A percentile compares a stretch with the other conserved stretches of the same genome.
Evolutionary conservation across 2,888 invertebrate species (phyloP).

Genomic region (Oxytorus armatus): DNA sequence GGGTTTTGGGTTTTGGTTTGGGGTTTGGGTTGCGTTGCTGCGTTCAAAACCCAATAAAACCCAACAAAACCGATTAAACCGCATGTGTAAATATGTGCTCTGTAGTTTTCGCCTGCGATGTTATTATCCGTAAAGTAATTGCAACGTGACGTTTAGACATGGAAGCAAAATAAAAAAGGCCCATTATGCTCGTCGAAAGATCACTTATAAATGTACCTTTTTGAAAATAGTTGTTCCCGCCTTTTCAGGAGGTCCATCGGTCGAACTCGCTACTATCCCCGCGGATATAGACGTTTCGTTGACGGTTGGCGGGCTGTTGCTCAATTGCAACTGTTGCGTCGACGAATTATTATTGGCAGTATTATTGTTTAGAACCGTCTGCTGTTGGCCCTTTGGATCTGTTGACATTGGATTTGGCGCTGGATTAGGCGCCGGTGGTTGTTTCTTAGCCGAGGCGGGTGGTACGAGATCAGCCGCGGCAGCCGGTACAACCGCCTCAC

Average conservation of each 20-base stretch:
- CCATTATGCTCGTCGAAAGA: too few species aligned
- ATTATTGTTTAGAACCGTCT: constrained; percentile 81
- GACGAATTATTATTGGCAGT: constrained; percentile 85
- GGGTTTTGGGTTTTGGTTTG: too few species aligned
- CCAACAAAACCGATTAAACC: too few species aligned
- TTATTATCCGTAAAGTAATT: too few species aligned
- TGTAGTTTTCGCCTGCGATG: too few species aligned
- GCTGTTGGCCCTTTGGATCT: constrained; percentile 81
- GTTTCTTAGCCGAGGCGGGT: constrained; percentile 81
- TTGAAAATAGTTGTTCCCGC: constrained; percentile 85
- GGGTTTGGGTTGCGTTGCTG: too few species aligned
- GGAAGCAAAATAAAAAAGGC: too few species aligned
- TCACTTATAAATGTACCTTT: constrained; percentile 78
- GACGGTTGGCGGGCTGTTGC: constrained; percentile 78
- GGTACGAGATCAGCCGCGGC: constrained; percentile 83
- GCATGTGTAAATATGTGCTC: too few species aligned
- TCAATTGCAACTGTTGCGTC: constrained; percentile 81
- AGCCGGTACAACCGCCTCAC: constrained; percentile 86
- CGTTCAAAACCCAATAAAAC: too few species aligned
- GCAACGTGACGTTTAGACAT: too few species aligned
- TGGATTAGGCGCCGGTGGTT: constrained; percentile 79
- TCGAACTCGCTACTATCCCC: constrained; percentile 78
- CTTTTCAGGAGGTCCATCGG: constrained; percentile 83
- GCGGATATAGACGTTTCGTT: constrained; percentile 79
- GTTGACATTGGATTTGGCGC: constrained; percentile 76